These are phyloP conservation scores for Drosophila azteca DNA, from an alignment of 1,140 invertebrate genomes.

Conservation along the genomic window DNA sequence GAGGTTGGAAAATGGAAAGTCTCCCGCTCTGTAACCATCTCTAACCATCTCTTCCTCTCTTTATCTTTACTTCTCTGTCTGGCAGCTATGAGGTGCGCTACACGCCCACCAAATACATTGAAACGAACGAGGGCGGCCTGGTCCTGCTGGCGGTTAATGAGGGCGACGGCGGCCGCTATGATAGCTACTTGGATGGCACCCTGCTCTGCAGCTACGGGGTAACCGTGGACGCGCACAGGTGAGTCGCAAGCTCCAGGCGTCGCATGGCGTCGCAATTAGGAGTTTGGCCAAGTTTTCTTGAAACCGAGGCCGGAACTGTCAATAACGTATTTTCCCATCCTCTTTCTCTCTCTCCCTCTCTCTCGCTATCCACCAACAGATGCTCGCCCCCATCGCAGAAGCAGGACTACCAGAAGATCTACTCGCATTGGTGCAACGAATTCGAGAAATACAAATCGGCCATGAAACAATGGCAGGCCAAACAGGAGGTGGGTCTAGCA, in stretches of 20 bases:
- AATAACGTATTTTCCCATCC: slow-evolving; percentile 56
- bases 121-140: slow-evolving; percentile 89
- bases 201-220: slow-evolving; percentile 89
- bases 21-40: slow-evolving; percentile 45
- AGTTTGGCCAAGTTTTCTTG: background rate
- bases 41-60: slow-evolving; percentile 7
- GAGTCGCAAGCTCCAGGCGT: slow-evolving; percentile 40
- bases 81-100: slow-evolving; percentile 82
- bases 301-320: slow-evolving; percentile 14
- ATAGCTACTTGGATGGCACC: slow-evolving; percentile 88
- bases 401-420: slow-evolving; percentile 90
- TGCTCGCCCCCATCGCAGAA: slow-evolving; percentile 88
- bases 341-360: background rate
- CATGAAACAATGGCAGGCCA: slow-evolving; percentile 90
- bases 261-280: slow-evolving; percentile 32
- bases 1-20: slow-evolving; percentile 67
- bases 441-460: slow-evolving; percentile 92
- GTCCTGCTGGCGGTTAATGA: slow-evolving; percentile 89
- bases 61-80: slow-evolving; percentile 20
- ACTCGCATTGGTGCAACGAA: slow-evolving; percentile 92
- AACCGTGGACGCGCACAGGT: slow-evolving; percentile 89
- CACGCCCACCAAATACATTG: slow-evolving; percentile 88
- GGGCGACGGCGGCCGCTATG: slow-evolving; percentile 88
- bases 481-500: slow-evolving; percentile 87
- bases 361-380: slow-evolving; percentile 71